Conservation (phyloP, 2,888 invertebrate genomes). For the Euphydryas editha region DNA sequence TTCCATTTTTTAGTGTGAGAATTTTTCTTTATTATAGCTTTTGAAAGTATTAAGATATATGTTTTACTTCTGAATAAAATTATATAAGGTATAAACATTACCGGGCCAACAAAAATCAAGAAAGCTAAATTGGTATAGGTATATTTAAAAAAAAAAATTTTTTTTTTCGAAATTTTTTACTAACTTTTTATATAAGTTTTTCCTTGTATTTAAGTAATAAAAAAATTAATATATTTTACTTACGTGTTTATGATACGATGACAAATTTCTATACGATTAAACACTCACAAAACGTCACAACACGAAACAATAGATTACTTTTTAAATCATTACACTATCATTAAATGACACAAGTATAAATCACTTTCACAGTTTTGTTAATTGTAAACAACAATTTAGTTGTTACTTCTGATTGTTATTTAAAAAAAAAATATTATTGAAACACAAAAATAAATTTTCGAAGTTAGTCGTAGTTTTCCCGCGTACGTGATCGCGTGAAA, state of each 20-base stretch:
- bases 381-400: not conserved
- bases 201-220: not conserved
- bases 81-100: too few species aligned
- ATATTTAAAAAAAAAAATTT: too few species aligned
- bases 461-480: not conserved
- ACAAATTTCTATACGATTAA: not conserved
- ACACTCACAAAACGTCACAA: conserved; percentile 5
- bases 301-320: not conserved
- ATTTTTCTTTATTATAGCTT: too few species aligned
- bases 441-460: too few species aligned
- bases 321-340: not conserved
- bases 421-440: not conserved
- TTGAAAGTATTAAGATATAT: too few species aligned
- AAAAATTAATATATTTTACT: not conserved
- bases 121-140: too few species aligned
- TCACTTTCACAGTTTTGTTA: not conserved
- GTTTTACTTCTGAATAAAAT: too few species aligned
- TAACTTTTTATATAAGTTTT: too few species aligned
- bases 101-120: too few species aligned
- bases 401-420: not conserved
- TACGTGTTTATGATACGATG: conserved; percentile 2
- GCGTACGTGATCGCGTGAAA: not conserved
- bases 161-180: too few species aligned
- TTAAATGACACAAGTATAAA: not conserved
- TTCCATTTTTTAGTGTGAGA: too few species aligned